Evolutionary conservation across 2,113 vertebrate genomes (phyloP).

Genomic region (Rhombomys opimus): DNA sequence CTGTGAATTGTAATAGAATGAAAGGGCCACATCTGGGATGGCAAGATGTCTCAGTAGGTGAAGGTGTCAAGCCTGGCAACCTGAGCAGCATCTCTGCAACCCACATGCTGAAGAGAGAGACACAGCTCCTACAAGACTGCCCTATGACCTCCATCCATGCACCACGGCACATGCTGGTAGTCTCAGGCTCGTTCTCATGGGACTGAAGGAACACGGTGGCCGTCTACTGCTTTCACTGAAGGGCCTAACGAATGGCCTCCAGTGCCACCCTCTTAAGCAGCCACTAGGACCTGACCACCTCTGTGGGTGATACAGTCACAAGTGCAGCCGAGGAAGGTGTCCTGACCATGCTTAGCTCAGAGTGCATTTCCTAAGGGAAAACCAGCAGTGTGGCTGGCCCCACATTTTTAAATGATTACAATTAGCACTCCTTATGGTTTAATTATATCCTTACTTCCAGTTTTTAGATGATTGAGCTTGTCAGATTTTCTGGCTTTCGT

Average conservation of each 20-base stretch:
- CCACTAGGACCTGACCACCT: background rate
- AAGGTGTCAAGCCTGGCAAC: background rate
- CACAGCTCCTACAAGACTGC: background rate
- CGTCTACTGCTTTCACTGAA: background rate
- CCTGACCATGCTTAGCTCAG: background rate
- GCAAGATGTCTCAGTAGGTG: background rate
- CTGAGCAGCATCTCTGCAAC: background rate
- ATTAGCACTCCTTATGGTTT: conserved; percentile 67
- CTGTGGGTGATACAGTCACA: fast-evolving
- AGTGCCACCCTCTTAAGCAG: background rate
- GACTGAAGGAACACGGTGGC: background rate
- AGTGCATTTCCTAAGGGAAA: conserved; percentile 25
- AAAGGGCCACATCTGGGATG: background rate
- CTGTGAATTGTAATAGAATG: background rate
- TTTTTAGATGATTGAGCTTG: conserved; percentile 72
- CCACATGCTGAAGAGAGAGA: background rate
- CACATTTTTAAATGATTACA: conserved; percentile 61
- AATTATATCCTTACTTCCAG: conserved; percentile 70
- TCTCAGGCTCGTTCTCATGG: background rate
- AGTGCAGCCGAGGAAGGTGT: background rate
- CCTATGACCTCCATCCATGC: background rate
- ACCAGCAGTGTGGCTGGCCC: conserved; percentile 38
- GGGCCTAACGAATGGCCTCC: background rate
- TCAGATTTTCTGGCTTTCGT: conserved; percentile 49
- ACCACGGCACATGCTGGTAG: background rate